Conservation (phyloP, 2,888 invertebrate species). For the Hirtodrosophila trivittata region DNA sequence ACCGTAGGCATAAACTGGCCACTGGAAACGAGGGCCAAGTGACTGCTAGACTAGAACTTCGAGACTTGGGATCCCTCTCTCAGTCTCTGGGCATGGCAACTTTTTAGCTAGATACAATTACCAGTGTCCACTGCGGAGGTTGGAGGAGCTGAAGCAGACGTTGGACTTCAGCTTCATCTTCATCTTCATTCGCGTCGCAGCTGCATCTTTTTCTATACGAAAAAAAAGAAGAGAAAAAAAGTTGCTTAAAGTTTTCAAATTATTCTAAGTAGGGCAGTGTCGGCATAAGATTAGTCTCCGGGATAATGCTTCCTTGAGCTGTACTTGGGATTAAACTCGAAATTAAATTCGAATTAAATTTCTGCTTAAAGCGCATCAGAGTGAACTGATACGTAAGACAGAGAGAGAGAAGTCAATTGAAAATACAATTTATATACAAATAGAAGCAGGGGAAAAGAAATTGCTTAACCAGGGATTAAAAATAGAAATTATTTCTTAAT, state of each 20-base stretch:
- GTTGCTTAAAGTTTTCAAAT: constrained; percentile 75
- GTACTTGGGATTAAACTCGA: constrained; percentile 51
- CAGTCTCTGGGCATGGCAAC: constrained; percentile 15
- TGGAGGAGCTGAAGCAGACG: constrained; percentile 7
- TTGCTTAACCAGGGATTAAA: constrained; percentile 36
- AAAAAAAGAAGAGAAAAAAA: constrained; percentile 27
- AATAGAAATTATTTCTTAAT: constrained; percentile 52
- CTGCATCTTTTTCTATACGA: constrained; percentile 55
- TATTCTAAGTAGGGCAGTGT: constrained; percentile 72
- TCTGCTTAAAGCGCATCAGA: constrained; percentile 68
- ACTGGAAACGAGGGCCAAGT: constrained; percentile 19
- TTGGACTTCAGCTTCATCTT: constrained; percentile 6
- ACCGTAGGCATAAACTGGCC: constrained; percentile 77
- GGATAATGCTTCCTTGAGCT: constrained; percentile 36
- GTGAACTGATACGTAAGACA: constrained; percentile 67
- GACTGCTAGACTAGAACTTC: constrained; percentile 1
- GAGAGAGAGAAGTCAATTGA: constrained; percentile 50
- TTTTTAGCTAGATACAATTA: constrained; percentile 66
- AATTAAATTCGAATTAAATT: constrained; percentile 76
- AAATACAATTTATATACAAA: constrained; percentile 32
- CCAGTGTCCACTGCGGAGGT: constrained; percentile 17
- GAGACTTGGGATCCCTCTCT: too few species aligned
- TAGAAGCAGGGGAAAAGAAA: constrained; percentile 24
- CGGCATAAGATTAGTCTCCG: constrained; percentile 63
- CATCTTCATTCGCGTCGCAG: constrained; percentile 57